Conservation (phyloP, 1,140 invertebrate species). For the Cheumatopsyche charites region DNA sequence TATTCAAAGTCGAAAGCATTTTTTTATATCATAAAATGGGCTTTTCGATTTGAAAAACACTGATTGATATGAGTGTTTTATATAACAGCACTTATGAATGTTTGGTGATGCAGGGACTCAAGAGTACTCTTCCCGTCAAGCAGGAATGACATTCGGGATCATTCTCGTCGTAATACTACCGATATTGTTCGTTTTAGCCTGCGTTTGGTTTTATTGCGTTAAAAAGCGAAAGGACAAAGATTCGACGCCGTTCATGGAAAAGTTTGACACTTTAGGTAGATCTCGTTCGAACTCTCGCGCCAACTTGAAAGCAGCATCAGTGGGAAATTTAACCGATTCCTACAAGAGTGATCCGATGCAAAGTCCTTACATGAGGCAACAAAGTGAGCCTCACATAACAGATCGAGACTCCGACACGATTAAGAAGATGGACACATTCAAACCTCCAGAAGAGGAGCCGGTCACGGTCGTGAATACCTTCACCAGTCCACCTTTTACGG, state of each 20-base stretch:
- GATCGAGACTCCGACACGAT: conserved; percentile 30
- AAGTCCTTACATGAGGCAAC: conserved; percentile 37
- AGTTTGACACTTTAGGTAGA: conserved; percentile 50
- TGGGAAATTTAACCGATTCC: conserved; percentile 61
- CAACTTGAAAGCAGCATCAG: conserved; percentile 61
- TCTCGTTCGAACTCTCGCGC: conserved; percentile 64
- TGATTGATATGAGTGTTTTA: too few relatives aligned
- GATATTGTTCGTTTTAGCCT: conserved; percentile 73
- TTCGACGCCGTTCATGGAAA: conserved; percentile 53
- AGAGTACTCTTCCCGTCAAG: conserved; percentile 64
- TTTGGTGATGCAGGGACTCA: conserved; percentile 60
- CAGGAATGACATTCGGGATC: conserved; percentile 71
- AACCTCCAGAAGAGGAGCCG: not conserved
- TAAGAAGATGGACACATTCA: not conserved
- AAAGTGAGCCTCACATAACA: conserved; percentile 39
- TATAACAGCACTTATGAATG: not conserved
- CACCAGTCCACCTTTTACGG: not conserved
- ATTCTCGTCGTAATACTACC: conserved; percentile 79
- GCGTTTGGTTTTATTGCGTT: conserved; percentile 69
- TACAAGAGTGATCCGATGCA: conserved; percentile 47
- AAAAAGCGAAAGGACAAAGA: conserved; percentile 57
- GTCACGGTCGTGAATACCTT: conserved; percentile 9
- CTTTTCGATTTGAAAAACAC: not conserved
- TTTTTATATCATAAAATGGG: not conserved
- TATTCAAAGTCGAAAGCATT: not conserved